A percentile compares a stretch with the other conserved stretches of the same genome.
phyloP scores from a whole-genome alignment of 2,888 invertebrate genomes.

The Spodoptera picta region DNA sequence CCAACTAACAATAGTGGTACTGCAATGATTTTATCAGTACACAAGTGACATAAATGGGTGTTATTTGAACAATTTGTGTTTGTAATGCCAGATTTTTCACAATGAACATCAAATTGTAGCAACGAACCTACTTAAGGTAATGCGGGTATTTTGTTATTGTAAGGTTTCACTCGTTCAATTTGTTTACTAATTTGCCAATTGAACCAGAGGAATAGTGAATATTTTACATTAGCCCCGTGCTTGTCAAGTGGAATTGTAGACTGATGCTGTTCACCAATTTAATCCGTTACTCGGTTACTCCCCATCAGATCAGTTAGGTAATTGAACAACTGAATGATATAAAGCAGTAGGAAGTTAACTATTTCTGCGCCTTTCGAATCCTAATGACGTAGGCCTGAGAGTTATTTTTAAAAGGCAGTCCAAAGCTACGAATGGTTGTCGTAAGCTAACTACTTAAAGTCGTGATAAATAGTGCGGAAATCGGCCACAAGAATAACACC shows the following conservation, averaged over 20 bases:
- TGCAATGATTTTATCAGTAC: constrained; percentile 4
- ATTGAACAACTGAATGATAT: too few relatives aligned
- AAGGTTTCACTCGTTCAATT: too few relatives aligned
- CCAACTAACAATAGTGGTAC: not conserved
- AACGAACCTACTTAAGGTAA: constrained; percentile 7
- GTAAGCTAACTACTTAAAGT: constrained; percentile 7
- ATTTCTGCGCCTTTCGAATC: too few relatives aligned
- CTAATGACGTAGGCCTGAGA: too few relatives aligned
- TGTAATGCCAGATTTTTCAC: constrained; percentile 22
- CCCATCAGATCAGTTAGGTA: too few relatives aligned
- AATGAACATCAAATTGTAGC: constrained; percentile 4
- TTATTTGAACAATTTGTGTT: constrained; percentile 8
- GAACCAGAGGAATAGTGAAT: too few relatives aligned
- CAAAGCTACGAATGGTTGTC: not conserved
- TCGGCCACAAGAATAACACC: constrained; percentile 18
- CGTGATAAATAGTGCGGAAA: constrained; percentile 46
- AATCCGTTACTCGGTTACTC: too few relatives aligned
- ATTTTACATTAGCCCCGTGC: too few relatives aligned
- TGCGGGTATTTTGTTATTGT: constrained; percentile 25
- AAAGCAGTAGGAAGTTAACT: too few relatives aligned
- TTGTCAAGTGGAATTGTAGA: too few relatives aligned
- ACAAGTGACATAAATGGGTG: not conserved
- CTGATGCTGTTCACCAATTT: too few relatives aligned
- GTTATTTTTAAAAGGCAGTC: not conserved
- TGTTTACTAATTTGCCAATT: too few relatives aligned